Base-by-base conservation (phyloP, 2,797 vertebrate genomes). In the Chaetodon trifasciatus region DNA sequence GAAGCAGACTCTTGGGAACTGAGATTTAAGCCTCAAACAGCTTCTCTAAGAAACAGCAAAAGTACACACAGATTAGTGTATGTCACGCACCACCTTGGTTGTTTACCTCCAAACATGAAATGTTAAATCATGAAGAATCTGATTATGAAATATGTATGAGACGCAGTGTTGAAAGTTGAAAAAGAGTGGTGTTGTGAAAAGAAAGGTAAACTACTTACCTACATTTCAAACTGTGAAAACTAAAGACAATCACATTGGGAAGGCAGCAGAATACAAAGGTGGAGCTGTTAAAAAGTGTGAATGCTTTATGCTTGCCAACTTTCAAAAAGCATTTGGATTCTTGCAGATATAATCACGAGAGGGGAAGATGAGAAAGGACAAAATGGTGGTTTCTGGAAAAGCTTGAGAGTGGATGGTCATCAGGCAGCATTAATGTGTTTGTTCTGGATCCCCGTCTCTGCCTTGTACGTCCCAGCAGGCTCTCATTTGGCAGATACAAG, bases 91-190 rank as follows among this genome's bases (percentile, higher is more conserved):
- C 67, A 71, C 64, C 66, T 72, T 16, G 39, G 68, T 40, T 74
- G 69, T 76, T 80, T 68, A 74, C 70, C 64, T 61, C 37, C 10
- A 58, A 76, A 64, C 46, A 44, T 11, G n/a, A n/a, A n/a, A n/a
- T n/a, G n/a, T n/a, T n/a, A n/a, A n/a, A n/a, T n/a, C n/a, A n/a
- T n/a, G 13, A 60, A 60, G 56, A 74, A 67, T 74, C 0, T 7
- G 15, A 75, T 37, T 5, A 69, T 88, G 70, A 88, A 89, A 88
- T 81, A 88, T 88, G 69, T 13, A 89, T 77, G 72, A 89, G 79
- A 68, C 19, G 56, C 37, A 55, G 58, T 83, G 76, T 61, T 4
- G 0, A 69, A 75, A 56, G 78, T 70, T 69, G 52, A 82, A 71
- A 77, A 76, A 65, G 42, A 44, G 50, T 5, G n/a, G 13, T 6